Percentiles rank a stretch among this genome's conserved stretches.
Evolutionary conservation across 2,888 invertebrate species (phyloP).

Genomic region (Julus scanicus): DNA sequence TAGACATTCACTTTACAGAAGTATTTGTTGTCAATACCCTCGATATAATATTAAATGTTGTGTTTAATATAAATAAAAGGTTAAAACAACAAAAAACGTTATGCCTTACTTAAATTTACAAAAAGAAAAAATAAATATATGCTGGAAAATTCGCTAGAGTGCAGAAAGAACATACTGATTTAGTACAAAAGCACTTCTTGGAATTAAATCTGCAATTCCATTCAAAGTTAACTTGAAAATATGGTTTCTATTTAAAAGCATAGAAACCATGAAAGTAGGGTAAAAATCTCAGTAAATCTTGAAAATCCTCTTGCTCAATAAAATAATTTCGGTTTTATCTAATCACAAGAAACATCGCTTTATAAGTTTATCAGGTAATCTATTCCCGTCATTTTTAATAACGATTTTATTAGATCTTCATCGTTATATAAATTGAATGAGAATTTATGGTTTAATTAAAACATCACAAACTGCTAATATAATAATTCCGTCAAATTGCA

Average conservation of each 20-base stretch:
- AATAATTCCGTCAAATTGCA: slow-evolving; percentile 33
- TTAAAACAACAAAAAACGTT: no score
- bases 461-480: slow-evolving; percentile 15
- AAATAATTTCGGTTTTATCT: background rate
- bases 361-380: background rate
- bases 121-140: no score
- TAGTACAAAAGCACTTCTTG: background rate
- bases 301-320: background rate
- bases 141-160: no score
- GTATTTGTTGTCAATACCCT: no score
- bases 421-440: slow-evolving; percentile 19
- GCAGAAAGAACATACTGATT: background rate
- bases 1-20: no score
- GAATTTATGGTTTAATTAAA: slow-evolving; percentile 33
- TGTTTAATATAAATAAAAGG: no score
- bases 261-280: no score
- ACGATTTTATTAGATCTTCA: slow-evolving; percentile 33
- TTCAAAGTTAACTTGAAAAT: background rate
- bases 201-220: background rate
- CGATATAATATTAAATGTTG: no score
- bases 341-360: slow-evolving; percentile 15
- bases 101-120: no score
- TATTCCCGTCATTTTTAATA: slow-evolving; percentile 8
- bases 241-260: background rate
- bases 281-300: background rate